phyloP scores from a whole-genome alignment of 2,113 vertebrate genomes.

The Heterochromis multidens region DNA sequence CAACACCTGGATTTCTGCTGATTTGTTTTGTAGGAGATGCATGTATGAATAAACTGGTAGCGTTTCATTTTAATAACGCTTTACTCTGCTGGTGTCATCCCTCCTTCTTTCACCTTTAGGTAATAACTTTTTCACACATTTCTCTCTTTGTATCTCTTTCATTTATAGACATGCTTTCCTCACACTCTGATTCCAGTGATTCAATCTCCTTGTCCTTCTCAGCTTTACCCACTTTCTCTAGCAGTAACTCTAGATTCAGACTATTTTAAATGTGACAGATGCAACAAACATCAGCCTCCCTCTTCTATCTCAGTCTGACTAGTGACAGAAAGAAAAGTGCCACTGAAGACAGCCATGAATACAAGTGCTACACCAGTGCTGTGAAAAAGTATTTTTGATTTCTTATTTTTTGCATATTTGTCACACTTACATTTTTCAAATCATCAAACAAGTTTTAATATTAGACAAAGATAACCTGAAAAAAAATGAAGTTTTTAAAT shows the following conservation, averaged over 20 bases:
- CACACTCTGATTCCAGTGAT: neutral
- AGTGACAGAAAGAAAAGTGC: neutral
- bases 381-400: neutral
- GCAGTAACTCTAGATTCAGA: conserved; percentile 28
- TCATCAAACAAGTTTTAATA: neutral
- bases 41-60: conserved; percentile 29
- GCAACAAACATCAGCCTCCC: conserved; percentile 31
- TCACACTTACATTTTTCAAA: neutral
- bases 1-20: conserved; percentile 32
- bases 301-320: conserved; percentile 21
- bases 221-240: neutral
- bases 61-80: conserved; percentile 27
- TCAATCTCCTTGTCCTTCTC: neutral
- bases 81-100: neutral
- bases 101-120: neutral
- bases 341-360: neutral
- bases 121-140: neutral
- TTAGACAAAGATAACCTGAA: neutral
- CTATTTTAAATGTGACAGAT: neutral
- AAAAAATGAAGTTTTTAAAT: neutral
- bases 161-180: neutral
- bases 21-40: conserved; percentile 35
- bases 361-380: neutral
- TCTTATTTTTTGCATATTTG: neutral
- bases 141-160: neutral